phyloP scores from a whole-genome alignment of 2,113 vertebrate genomes.

The Trinectes maculatus region DNA sequence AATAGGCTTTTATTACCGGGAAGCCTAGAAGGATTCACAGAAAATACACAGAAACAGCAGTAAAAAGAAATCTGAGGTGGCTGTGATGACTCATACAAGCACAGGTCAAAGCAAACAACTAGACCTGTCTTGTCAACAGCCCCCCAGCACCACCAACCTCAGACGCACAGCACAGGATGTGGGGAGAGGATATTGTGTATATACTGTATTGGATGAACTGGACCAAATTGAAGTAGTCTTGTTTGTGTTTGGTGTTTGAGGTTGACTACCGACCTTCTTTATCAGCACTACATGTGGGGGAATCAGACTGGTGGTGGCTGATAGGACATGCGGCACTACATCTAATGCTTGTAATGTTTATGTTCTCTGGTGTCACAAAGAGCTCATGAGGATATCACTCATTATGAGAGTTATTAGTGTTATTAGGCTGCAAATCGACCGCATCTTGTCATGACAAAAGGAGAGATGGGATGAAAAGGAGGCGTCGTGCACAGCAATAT shows the following conservation, averaged over 20 bases:
- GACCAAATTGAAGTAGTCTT: too few relatives aligned
- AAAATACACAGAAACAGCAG: not conserved
- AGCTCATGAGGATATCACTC: not conserved
- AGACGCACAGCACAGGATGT: not conserved
- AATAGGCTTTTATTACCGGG: not conserved
- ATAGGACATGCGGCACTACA: not conserved
- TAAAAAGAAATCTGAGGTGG: not conserved
- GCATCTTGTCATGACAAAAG: not conserved
- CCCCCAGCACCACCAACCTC: not conserved
- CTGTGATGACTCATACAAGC: conserved; percentile 4
- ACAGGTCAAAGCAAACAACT: conserved; percentile 23
- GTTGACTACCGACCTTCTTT: too few relatives aligned
- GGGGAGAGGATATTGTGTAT: not conserved
- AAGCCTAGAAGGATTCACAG: conserved; percentile 10
- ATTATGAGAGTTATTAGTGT: not conserved
- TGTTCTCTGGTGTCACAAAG: not conserved
- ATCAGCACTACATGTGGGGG: too few relatives aligned
- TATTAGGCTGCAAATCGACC: not conserved
- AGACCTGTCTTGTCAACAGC: not conserved
- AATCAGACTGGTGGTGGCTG: not conserved
- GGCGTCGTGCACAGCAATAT: not conserved
- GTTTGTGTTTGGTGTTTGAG: too few relatives aligned
- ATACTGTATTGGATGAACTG: not conserved
- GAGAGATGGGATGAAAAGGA: not conserved
- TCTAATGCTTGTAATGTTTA: not conserved